Percentiles rank a stretch among this genome's conserved stretches.
Evolutionary conservation across 2,113 vertebrate species (phyloP).

Genomic region (Salminus brasiliensis): DNA sequence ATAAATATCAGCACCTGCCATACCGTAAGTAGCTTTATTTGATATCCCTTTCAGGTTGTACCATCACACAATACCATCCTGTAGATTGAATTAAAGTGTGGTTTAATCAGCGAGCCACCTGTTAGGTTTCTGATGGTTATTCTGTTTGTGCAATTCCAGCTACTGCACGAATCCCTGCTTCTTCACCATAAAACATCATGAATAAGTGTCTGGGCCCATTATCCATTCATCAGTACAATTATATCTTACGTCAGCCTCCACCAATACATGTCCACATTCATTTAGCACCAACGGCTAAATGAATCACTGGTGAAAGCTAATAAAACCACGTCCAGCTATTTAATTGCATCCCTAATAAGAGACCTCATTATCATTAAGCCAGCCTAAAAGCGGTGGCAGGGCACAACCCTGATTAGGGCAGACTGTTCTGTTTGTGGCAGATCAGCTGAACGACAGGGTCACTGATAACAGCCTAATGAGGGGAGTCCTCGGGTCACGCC

Average conservation of each 20-base stretch:
- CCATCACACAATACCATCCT: not conserved
- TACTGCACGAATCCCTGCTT: not conserved
- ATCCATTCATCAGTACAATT: not conserved
- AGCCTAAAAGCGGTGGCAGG: not conserved
- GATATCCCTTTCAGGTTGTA: not conserved
- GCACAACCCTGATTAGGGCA: conserved; percentile 12
- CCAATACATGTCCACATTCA: conserved; percentile 12
- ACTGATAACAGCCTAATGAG: conserved; percentile 33
- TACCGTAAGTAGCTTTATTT: not conserved
- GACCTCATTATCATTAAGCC: conserved; percentile 30
- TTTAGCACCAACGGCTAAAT: not conserved
- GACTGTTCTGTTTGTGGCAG: conserved; percentile 40
- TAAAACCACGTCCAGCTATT: conserved; percentile 23
- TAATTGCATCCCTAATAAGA: conserved; percentile 46
- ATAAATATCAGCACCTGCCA: not conserved
- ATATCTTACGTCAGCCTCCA: not conserved
- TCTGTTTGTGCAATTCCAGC: not conserved
- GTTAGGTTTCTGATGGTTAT: not conserved
- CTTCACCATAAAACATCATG: not conserved
- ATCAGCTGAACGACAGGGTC: conserved; percentile 31
- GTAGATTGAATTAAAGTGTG: not conserved
- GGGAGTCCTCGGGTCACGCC: conserved; percentile 3
- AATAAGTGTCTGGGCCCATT: not conserved
- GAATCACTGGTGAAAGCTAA: conserved; percentile 32
- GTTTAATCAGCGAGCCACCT: not conserved